phyloP scores from a whole-genome alignment of 2,797 vertebrate genomes.

The Peromyscus melanophrys region DNA sequence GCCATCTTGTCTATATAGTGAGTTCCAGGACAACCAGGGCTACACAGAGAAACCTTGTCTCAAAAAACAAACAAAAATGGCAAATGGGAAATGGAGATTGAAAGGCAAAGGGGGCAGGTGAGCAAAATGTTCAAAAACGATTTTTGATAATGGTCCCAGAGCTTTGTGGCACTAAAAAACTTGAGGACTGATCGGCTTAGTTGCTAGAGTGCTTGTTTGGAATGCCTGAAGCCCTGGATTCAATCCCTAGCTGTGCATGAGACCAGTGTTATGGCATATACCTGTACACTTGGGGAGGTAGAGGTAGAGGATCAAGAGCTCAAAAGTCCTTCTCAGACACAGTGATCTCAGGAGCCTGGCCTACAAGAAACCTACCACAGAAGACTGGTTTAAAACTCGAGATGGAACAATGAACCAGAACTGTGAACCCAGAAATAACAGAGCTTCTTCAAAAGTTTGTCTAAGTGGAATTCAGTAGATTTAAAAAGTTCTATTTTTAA shows the following conservation, averaged over 20 bases:
- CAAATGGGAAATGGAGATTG: not conserved
- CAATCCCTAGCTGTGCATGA: not conserved
- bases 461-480: not conserved
- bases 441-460: not conserved
- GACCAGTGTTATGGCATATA: not conserved
- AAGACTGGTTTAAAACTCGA: not conserved
- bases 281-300: not conserved
- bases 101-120: not conserved
- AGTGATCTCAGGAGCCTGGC: not conserved
- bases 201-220: not conserved
- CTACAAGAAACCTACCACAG: not conserved
- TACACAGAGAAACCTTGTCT: not conserved
- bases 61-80: not conserved
- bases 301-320: not conserved
- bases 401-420: not conserved
- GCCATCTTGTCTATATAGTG: not conserved
- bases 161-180: not conserved
- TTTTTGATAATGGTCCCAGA: not conserved
- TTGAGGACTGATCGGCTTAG: not conserved
- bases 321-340: not conserved
- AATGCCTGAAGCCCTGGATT: not conserved
- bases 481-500: not conserved
- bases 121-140: slow-evolving; percentile 25
- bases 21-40: not conserved
- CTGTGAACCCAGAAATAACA: slow-evolving; percentile 25